Evolutionary conservation across 2,113 vertebrate species (phyloP), one percentile per base, ranked within the genome.

Genomic region (Speoplatyrhinus poulsoni): DNA sequence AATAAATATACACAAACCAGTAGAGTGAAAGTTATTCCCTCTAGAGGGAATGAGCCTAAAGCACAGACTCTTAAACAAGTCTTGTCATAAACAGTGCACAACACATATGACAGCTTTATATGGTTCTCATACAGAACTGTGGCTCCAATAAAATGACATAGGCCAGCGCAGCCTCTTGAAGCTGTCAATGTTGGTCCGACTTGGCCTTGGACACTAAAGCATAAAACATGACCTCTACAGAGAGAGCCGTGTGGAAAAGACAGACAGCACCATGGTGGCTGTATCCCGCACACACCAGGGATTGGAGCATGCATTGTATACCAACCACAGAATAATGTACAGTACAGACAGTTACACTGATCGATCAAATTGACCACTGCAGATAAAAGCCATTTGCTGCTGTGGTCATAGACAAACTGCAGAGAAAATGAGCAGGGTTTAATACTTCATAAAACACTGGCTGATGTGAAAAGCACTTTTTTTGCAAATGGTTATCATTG

Each of bases 241-340:
- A 81, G 71, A 63, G 66, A 82, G 66, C 76, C 6, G 57, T 33
- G 57, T 59, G 59, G 32, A 1, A 80, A 77, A 82, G 74, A 85
- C 74, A 26, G 69, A 36, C 33, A 60, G 36, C 59, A 61, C 59
- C 59, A 16, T 46, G 41, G 15, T 61, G 59, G 33, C 15, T 61
- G 59, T 15, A 12, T 15, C 58, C 26, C 56, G 12, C 56, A 33
- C 4, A 13, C 46, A 47, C 55, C 47, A 11, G 26, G 66, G 54
- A 67, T 83, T 82, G 83, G 77, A 67, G 80, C 90, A 87, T 87
- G 85, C 88, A 80, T 86, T 56, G 16, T 79, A 59, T 70, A 70
- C 82, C 77, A 67, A 79, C 69, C 69, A 69, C 64, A 81, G 72
- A 83, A 70, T 71, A 71, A 76, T 65, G 60, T 80, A 85, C 86